Evolutionary conservation across 2,113 vertebrate genomes (phyloP), one percentile per base, ranked within the genome.

Genomic region (Etheostoma spectabile): DNA sequence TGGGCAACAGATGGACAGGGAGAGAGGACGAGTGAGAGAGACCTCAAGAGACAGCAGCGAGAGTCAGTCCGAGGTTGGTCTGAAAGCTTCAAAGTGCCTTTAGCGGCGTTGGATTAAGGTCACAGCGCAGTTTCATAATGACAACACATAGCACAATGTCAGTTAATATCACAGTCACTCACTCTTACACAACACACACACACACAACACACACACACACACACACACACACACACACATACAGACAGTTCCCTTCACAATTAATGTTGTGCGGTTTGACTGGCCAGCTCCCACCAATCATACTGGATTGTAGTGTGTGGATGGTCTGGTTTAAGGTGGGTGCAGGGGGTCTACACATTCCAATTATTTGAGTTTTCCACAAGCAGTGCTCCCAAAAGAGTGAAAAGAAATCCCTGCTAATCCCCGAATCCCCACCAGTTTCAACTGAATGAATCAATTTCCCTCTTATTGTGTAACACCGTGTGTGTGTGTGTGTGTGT

Each of bases 51-150:
- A 75, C 64, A 35, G 66, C 1, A 33, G 79, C 49, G 2, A 66
- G 24, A 73, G 51, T 27, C 66, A 85, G 80, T 72, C 67, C 73
- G 82, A 69, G 81, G 79, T 86, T 65, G 62, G 65, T 76, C 80
- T 89, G 59, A 87, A 87, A 90, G 88, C 88, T 86, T 91, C 82
- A 89, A 89, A 91, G 86, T 88, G 88, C 90, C 90, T 75, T 77
- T 69, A 87, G 90, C 69, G 14, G 24, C 10, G 45, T 42, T 79
- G 90, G 90, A 92, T 92, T 92, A 92, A 92, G 90, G 90, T 92
- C 90, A 92, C 80, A 60, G 78, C 15, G 13, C 78, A 86, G 75
- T 87, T 90, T 90, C 66, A 82, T 87, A 80, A 90, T 89, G 88
- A 87, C 67, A 89, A 84, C 77, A 86, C 71, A 48, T 55, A 82